Base-by-base conservation (phyloP, 2,797 vertebrate genomes). In the Sparus aurata region DNA sequence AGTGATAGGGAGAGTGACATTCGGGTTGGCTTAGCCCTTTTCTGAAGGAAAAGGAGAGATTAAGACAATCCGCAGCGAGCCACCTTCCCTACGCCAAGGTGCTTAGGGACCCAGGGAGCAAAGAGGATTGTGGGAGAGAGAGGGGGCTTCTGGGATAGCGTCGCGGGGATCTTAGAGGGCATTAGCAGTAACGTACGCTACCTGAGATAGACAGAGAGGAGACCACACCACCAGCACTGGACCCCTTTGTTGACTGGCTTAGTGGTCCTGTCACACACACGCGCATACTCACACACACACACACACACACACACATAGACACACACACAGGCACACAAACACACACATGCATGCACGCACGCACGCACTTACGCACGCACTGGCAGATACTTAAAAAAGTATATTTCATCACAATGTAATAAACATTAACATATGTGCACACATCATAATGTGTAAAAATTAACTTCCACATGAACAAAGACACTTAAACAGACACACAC, bases 91-190 rank as follows among this genome's bases (percentile, higher is more conserved):
- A 89, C 90, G 83, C 88, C 83, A 84, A 95, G 91, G 94, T 95
- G 91, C 95, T 96, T 96, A 96, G 93, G 90, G 88, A 94, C 88
- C 86, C 80, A 87, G 84, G 93, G 95, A 96, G 95, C 93, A 96
- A 95, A 95, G 95, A 95, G 92, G 96, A 96, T 96, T 93, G 79
- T 73, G 88, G 92, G 88, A 90, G 91, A 94, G 89, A 92, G 85
- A 73, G 81, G 85, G 93, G 72, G 89, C 83, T 87, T 81, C 77
- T 90, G 87, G 90, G 86, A 88, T 75, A 73, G 86, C 73, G 79
- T 86, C 2, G 76, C 52, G 58, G 83, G 83, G 87, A 89, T 92
- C 91, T 91, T 79, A 90, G 85, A 89, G 87, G 86, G 92, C 90
- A 89, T 93, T 93, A 93, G 74, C 83, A 82, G 83, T 69, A 88